These are phyloP conservation scores for Pseudococcus longispinus DNA, from an alignment of 2,888 invertebrate genomes.

Conservation along the genomic window DNA sequence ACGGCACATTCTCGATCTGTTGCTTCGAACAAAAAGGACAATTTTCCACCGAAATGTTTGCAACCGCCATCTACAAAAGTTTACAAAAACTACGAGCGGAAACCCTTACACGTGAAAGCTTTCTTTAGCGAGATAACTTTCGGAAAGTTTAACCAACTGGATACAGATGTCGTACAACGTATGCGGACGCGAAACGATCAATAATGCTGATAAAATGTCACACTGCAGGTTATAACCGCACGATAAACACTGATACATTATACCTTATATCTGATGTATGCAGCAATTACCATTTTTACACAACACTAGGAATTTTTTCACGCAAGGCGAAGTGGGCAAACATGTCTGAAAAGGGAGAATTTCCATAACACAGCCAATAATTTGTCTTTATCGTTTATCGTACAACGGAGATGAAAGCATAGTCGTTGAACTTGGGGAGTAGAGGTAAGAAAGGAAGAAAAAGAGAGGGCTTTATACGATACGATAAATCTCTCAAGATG, in stretches of 20 bases:
- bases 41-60: neutral
- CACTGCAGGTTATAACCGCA: neutral
- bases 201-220: slow-evolving; percentile 12
- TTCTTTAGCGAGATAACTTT: neutral
- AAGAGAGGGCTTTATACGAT: neutral
- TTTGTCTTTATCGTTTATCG: neutral
- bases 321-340: neutral
- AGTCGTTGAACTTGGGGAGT: neutral
- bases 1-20: neutral
- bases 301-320: neutral
- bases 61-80: neutral
- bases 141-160: neutral
- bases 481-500: slow-evolving; percentile 29
- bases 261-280: neutral
- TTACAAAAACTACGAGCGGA: neutral
- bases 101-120: neutral
- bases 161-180: neutral
- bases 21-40: neutral
- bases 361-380: neutral
- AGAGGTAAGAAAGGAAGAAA: neutral
- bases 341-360: neutral
- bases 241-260: neutral
- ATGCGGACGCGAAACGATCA: neutral
- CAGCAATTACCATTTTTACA: slow-evolving; percentile 1
- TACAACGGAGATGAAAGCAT: neutral